A percentile compares a stretch with the other conserved stretches of the same genome.
phyloP scores from a whole-genome alignment of 2,888 invertebrate species.

The Aradus depressus region DNA sequence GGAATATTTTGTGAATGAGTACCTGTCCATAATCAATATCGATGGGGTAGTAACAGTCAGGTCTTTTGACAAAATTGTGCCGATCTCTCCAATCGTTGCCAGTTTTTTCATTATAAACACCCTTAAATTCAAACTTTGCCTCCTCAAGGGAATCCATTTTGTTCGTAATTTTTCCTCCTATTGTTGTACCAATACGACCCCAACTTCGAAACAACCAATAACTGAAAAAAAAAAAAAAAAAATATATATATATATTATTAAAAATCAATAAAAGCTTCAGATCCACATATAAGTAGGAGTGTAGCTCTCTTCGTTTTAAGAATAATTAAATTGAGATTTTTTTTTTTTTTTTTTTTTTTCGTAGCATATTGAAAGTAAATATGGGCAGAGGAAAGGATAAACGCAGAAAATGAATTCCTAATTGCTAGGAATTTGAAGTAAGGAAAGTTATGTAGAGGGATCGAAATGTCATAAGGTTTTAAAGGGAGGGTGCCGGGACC shows the following conservation, averaged over 20 bases:
- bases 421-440: too few relatives aligned
- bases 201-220: conserved; percentile 82
- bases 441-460: too few relatives aligned
- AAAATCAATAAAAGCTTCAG: too few relatives aligned
- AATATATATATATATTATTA: neutral
- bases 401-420: too few relatives aligned
- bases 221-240: conserved; percentile 34
- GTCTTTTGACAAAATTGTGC: conserved; percentile 41
- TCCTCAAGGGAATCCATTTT: conserved; percentile 39
- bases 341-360: too few relatives aligned
- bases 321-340: too few relatives aligned
- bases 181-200: conserved; percentile 93
- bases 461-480: too few relatives aligned
- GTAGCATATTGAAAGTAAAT: too few relatives aligned
- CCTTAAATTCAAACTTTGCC: conserved; percentile 53
- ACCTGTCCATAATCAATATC: conserved; percentile 73
- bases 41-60: conserved; percentile 68
- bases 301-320: neutral
- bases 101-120: conserved; percentile 51
- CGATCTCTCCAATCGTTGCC: conserved; percentile 66
- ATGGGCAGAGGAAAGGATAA: too few relatives aligned
- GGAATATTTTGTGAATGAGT: too few relatives aligned
- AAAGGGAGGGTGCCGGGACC: too few relatives aligned
- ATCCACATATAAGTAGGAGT: neutral
- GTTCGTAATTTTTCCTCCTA: conserved; percentile 63